A percentile compares a stretch with the other conserved stretches of the same genome.
These are phyloP conservation scores for Pinna nobilis DNA, from an alignment of 1,140 invertebrate genomes.

Conservation along the genomic window DNA sequence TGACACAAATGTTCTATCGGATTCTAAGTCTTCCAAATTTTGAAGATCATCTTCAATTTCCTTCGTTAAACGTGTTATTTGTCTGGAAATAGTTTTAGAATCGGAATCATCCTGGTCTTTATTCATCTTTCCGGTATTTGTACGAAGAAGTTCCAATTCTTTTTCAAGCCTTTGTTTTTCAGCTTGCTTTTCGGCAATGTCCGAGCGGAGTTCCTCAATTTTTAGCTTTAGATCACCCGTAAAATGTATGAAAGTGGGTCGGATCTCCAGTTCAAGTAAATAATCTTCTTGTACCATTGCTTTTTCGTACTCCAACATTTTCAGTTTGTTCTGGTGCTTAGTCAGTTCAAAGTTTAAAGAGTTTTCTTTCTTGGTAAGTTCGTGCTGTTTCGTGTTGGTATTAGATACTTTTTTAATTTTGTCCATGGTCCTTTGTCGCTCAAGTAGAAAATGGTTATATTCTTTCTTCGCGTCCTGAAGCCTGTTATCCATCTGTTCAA, in stretches of 20 bases:
- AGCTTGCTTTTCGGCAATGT: constrained; percentile 25
- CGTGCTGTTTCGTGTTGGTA: constrained; percentile 16
- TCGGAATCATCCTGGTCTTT: constrained; percentile 23
- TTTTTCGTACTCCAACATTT: constrained; percentile 40
- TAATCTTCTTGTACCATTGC: constrained; percentile 39
- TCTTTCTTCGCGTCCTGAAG: constrained; percentile 33
- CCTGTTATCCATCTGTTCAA: constrained; percentile 30
- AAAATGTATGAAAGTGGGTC: constrained; percentile 41
- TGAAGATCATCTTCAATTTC: constrained; percentile 22
- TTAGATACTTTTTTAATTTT: constrained; percentile 19
- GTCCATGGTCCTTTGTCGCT: constrained; percentile 32
- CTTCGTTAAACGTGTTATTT: constrained; percentile 13
- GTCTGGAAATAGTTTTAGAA: constrained; percentile 3
- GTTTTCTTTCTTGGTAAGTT: constrained; percentile 16
- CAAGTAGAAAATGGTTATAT: constrained; percentile 22
- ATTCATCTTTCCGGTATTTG: constrained; percentile 37
- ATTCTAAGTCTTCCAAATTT: constrained; percentile 18
- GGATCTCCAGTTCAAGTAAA: constrained; percentile 34
- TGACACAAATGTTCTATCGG: constrained; percentile 26
- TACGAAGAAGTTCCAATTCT: constrained; percentile 23
- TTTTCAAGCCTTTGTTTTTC: constrained; percentile 38
- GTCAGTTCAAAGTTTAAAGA: constrained; percentile 23
- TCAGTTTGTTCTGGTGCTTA: constrained; percentile 19
- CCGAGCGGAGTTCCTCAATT: constrained; percentile 22
- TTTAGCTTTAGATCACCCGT: constrained; percentile 32